Evolutionary conservation across 2,888 invertebrate genomes (phyloP).

Genomic region (Argynnis bischoffii): DNA sequence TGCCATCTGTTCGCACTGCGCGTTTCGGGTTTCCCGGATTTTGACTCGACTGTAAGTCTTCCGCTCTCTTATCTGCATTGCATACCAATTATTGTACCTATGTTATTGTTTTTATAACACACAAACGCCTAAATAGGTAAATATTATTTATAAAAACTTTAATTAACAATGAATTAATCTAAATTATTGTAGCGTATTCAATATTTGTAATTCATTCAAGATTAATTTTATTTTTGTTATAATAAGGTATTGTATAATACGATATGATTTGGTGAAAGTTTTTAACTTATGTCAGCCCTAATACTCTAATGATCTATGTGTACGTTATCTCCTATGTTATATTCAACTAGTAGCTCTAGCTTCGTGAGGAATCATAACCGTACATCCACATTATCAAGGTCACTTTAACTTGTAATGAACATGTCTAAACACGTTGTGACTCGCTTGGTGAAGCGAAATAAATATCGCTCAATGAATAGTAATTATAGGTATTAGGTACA

Average conservation of each 20-base stretch:
- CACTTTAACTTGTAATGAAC: conserved; percentile 30
- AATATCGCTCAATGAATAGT: conserved; percentile 9
- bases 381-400: conserved; percentile 31
- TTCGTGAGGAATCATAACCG: conserved; percentile 30
- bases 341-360: conserved; percentile 29
- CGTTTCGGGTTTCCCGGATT: conserved; percentile 34
- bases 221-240: too few relatives aligned
- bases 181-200: too few relatives aligned
- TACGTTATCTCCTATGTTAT: conserved; percentile 8
- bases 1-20: background rate
- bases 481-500: background rate
- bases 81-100: background rate
- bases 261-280: too few relatives aligned
- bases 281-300: too few relatives aligned
- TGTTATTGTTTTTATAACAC: background rate
- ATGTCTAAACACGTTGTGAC: conserved; percentile 41
- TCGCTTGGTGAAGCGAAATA: conserved; percentile 52
- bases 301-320: background rate
- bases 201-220: too few relatives aligned
- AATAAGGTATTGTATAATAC: too few relatives aligned
- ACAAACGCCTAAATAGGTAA: too few relatives aligned
- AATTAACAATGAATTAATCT: too few relatives aligned
- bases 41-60: conserved; percentile 25
- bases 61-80: conserved; percentile 12
- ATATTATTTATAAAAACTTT: too few relatives aligned